Percentiles rank a stretch among this genome's conserved stretches.
phyloP scores from a whole-genome alignment of 2,113 vertebrate species.

The Gavia stellata region DNA sequence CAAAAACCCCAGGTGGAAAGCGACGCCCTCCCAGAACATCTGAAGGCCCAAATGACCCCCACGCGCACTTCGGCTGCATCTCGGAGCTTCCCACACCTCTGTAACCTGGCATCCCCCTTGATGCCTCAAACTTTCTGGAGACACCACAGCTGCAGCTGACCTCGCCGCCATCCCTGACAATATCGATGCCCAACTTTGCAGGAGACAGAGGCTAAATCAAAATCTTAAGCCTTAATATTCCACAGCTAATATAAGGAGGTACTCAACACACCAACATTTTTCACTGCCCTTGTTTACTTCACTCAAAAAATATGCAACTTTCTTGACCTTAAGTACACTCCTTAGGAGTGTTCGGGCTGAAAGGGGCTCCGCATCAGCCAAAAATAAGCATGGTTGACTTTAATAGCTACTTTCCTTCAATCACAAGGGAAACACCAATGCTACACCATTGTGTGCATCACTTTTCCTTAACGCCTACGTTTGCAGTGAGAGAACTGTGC shows the following conservation, averaged over 20 bases:
- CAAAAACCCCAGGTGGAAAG: not conserved
- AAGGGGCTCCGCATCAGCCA: conserved; percentile 16
- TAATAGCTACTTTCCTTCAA: conserved; percentile 39
- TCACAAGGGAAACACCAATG: conserved; percentile 45
- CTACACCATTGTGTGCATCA: not conserved
- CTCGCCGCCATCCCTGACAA: not conserved
- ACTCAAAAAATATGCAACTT: conserved; percentile 42
- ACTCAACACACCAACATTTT: not conserved
- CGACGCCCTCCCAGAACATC: not conserved
- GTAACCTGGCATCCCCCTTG: not conserved
- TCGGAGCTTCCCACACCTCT: not conserved
- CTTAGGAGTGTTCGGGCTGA: conserved; percentile 42
- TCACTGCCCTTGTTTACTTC: conserved; percentile 37
- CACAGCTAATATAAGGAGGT: not conserved
- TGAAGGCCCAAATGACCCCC: not conserved
- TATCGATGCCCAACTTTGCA: not conserved
- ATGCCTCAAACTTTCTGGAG: not conserved
- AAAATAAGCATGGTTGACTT: conserved; percentile 52
- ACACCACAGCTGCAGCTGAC: not conserved
- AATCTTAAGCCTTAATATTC: not conserved
- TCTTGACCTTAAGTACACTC: conserved; percentile 59
- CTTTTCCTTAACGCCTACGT: conserved; percentile 3
- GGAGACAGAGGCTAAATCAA: not conserved
- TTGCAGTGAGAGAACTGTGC: not conserved
- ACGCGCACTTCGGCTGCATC: not conserved